Percentiles rank a stretch among this genome's conserved stretches.
Evolutionary conservation across 2,888 invertebrate species (phyloP).

Genomic region (Nineta flava): DNA sequence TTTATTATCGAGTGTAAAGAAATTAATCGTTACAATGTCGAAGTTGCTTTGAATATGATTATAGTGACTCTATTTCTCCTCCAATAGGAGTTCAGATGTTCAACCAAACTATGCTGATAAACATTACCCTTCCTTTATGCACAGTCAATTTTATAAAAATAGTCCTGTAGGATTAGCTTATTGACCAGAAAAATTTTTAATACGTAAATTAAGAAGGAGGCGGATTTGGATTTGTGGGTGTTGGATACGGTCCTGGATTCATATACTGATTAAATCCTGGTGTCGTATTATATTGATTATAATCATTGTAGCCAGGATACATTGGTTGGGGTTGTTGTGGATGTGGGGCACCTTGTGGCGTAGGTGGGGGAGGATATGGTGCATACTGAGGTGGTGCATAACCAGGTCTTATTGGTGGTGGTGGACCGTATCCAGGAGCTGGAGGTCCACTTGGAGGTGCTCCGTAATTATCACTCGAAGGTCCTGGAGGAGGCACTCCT

Average conservation of each 20-base stretch:
- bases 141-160: too few species aligned
- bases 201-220: background rate
- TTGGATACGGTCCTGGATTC: slow-evolving; percentile 2
- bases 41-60: too few species aligned
- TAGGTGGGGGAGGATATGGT: background rate
- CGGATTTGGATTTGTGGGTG: slow-evolving; percentile 4
- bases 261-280: slow-evolving; percentile 6
- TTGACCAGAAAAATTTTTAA: too few species aligned
- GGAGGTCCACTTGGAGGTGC: background rate
- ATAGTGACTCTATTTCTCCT: too few species aligned
- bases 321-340: slow-evolving; percentile 3
- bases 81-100: too few species aligned
- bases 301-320: slow-evolving; percentile 4
- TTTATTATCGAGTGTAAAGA: too few species aligned
- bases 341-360: slow-evolving; percentile 6
- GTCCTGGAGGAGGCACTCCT: slow-evolving; percentile 1
- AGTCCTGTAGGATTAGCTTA: too few species aligned
- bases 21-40: too few species aligned
- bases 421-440: background rate
- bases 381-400: background rate
- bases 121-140: too few species aligned
- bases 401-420: background rate
- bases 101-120: too few species aligned
- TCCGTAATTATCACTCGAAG: background rate
- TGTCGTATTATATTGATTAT: slow-evolving; percentile 3